Conservation (phyloP, 2,888 invertebrate species). For the Blera fallax region DNA sequence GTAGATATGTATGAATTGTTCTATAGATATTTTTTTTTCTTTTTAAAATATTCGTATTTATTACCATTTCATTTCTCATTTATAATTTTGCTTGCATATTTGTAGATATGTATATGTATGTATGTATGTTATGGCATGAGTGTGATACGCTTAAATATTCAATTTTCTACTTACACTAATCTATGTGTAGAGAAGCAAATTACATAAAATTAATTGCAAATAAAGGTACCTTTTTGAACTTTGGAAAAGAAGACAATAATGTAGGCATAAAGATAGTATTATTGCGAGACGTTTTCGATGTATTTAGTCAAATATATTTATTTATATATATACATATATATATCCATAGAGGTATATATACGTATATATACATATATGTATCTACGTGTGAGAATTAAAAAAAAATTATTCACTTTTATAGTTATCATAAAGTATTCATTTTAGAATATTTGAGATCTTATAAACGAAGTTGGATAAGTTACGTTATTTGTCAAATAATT, state of each 20-base stretch:
- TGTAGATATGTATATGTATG: background rate
- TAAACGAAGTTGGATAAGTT: background rate
- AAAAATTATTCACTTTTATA: slow-evolving; percentile 29
- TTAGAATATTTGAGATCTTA: background rate
- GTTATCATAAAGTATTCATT: slow-evolving; percentile 18
- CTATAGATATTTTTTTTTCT: background rate
- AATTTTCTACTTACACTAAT: slow-evolving; percentile 8
- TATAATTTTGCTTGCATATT: background rate
- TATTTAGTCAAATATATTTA: background rate
- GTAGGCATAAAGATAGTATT: background rate
- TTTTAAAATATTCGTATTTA: slow-evolving; percentile 1
- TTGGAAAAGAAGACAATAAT: background rate
- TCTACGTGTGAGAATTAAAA: slow-evolving; percentile 12
- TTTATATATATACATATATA: slow-evolving; percentile 6
- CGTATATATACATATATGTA: slow-evolving; percentile 2
- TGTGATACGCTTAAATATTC: background rate
- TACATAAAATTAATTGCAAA: slow-evolving; percentile 1
- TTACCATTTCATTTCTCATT: slow-evolving; percentile 6
- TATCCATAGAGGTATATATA: slow-evolving; percentile 3
- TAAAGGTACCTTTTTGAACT: background rate
- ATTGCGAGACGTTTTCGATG: slow-evolving; percentile 1
- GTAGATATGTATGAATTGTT: background rate
- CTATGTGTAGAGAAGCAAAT: background rate
- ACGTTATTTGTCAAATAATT: background rate
- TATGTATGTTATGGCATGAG: background rate